phyloP scores from a whole-genome alignment of 2,888 invertebrate genomes.

The Cantharis flavilabris region DNA sequence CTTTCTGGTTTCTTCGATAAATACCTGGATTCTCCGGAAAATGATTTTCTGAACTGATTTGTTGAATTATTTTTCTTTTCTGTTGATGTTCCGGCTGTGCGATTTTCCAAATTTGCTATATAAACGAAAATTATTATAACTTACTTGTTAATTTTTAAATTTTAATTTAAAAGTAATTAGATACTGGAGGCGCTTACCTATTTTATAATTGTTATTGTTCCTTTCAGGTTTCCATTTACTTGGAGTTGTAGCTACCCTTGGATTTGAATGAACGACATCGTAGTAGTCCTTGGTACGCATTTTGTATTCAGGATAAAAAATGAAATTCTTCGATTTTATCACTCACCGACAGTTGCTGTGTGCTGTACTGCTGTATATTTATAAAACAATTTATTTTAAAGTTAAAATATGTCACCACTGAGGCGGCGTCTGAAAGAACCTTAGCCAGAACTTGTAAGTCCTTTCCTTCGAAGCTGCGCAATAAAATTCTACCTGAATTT shows the following conservation, averaged over 20 bases:
- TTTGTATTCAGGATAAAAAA: neutral
- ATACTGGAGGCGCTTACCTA: neutral
- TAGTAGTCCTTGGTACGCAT: neutral
- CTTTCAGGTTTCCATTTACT: neutral
- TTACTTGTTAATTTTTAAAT: too few species aligned
- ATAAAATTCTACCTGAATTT: neutral
- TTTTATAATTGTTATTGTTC: neutral
- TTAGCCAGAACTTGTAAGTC: neutral
- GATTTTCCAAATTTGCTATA: too few species aligned
- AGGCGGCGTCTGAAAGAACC: too few species aligned
- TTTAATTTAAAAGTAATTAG: too few species aligned
- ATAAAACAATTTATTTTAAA: too few species aligned
- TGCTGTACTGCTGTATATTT: too few species aligned
- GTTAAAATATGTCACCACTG: too few species aligned
- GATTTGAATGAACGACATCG: neutral
- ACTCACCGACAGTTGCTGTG: too few species aligned
- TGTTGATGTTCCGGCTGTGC: too few species aligned
- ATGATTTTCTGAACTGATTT: neutral
- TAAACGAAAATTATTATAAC: too few species aligned
- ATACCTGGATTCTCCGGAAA: neutral
- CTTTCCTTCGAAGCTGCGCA: neutral
- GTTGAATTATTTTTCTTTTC: neutral
- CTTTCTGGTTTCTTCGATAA: neutral
- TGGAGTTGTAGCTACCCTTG: neutral
- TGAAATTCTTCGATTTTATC: too few species aligned